Percentiles rank a stretch among this genome's conserved stretches.
Conservation (phyloP, 2,888 invertebrate species). For the Melitaea athalia region DNA sequence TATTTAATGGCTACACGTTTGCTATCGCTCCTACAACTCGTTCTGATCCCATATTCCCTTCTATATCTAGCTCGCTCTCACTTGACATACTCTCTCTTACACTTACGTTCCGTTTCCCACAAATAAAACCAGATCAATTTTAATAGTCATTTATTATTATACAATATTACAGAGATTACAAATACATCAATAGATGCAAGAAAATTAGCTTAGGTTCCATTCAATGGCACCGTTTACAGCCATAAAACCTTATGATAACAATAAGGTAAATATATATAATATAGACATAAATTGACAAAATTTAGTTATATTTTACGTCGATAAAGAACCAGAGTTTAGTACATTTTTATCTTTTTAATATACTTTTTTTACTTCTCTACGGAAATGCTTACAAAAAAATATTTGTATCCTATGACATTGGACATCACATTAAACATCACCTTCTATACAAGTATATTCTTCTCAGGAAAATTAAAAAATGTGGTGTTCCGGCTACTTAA, state of each 20-base stretch:
- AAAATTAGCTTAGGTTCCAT: not conserved
- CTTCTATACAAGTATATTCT: not conserved
- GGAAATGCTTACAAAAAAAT: not conserved
- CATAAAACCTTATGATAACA: not conserved
- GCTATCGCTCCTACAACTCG: no score
- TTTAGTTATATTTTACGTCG: no score
- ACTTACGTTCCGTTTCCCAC: not conserved
- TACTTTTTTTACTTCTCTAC: no score
- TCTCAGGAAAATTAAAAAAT: not conserved
- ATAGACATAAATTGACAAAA: no score
- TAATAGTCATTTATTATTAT: not conserved
- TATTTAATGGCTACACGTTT: no score
- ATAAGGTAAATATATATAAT: no score
- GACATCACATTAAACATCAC: not conserved
- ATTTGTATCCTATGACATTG: not conserved
- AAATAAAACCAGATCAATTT: not conserved
- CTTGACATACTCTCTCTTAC: not conserved
- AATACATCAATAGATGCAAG: constrained; percentile 1
- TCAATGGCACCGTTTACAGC: constrained; percentile 1
- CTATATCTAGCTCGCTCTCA: no score
- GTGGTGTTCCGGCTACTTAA: not conserved
- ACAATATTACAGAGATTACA: not conserved
- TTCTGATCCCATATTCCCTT: no score
- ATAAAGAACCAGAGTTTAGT: no score
- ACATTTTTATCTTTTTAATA: no score